These are phyloP conservation scores for Melangyna quadrimaculata DNA, from an alignment of 2,888 invertebrate genomes.

Conservation along the genomic window DNA sequence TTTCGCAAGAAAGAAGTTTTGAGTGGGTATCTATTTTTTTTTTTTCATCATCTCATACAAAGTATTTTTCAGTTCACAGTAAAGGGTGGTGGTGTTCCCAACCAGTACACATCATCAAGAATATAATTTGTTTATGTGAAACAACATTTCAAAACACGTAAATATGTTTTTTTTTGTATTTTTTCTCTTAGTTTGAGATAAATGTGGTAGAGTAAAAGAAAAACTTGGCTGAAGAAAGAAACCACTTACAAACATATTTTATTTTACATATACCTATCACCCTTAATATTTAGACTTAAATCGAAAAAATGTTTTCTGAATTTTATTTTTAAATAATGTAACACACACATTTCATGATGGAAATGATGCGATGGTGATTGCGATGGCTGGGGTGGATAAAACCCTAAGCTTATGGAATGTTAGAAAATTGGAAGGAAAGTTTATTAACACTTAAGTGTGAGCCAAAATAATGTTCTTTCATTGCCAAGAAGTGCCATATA, in stretches of 20 bases:
- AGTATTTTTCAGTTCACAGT: conserved; percentile 22
- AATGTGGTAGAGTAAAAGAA: background rate
- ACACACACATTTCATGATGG: background rate
- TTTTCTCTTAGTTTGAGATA: background rate
- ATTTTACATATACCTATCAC: background rate
- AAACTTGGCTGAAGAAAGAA: background rate
- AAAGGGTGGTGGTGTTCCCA: conserved; percentile 15
- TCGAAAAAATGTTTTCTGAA: background rate
- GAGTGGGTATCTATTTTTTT: too few relatives aligned
- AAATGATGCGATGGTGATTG: too few relatives aligned
- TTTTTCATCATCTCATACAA: background rate
- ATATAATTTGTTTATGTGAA: conserved; percentile 5
- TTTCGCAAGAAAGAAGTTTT: conserved; percentile 12
- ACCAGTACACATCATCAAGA: conserved; percentile 38
- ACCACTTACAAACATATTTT: background rate
- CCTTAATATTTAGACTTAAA: conserved; percentile 7
- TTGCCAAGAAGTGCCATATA: conserved; percentile 5
- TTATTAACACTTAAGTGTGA: conserved; percentile 49
- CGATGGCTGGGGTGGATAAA: conserved; percentile 30
- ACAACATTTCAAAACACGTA: conserved; percentile 28
- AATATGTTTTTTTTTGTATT: conserved; percentile 1
- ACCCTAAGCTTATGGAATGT: conserved; percentile 39
- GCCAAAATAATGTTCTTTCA: background rate
- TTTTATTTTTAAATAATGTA: conserved; percentile 1
- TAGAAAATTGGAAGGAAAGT: conserved; percentile 14